A percentile compares a stretch with the other conserved stretches of the same genome.
Conservation (phyloP, 2,113 vertebrate species). For the Crypturellus undulatus region DNA sequence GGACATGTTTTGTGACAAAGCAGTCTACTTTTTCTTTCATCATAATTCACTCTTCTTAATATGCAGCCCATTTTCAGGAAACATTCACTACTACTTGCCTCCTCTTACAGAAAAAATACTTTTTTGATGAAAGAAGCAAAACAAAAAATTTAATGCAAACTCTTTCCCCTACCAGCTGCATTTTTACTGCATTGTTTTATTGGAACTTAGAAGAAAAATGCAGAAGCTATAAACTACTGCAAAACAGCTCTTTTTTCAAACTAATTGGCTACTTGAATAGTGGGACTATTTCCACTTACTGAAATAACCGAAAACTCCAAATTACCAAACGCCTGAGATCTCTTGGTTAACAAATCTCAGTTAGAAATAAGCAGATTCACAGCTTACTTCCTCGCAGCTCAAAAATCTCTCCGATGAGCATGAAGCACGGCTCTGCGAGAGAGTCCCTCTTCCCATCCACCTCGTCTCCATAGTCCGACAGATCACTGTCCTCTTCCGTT, state of each 20-base stretch:
- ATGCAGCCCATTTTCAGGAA: neutral
- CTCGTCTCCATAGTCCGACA: slow-evolving; percentile 94
- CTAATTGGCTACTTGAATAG: neutral
- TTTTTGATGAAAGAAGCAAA: neutral
- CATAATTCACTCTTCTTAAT: neutral
- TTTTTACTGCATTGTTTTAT: neutral
- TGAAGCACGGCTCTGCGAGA: slow-evolving; percentile 96
- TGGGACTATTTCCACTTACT: neutral
- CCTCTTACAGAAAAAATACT: neutral
- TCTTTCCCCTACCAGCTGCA: neutral
- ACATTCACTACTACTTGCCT: neutral
- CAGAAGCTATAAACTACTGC: neutral
- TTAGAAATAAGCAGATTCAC: neutral
- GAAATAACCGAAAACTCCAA: neutral
- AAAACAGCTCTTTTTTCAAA: neutral
- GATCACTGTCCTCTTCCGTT: slow-evolving; percentile 89
- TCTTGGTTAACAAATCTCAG: neutral
- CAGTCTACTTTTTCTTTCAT: neutral
- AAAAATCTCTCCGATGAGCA: slow-evolving; percentile 98
- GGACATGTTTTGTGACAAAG: neutral
- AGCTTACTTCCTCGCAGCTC: slow-evolving; percentile 97
- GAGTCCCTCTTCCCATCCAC: slow-evolving; percentile 89
- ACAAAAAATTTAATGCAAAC: neutral
- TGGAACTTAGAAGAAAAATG: neutral
- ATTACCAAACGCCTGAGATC: neutral